Evolutionary conservation across 2,888 invertebrate species (phyloP).

Genomic region (Lysandra coridon): DNA sequence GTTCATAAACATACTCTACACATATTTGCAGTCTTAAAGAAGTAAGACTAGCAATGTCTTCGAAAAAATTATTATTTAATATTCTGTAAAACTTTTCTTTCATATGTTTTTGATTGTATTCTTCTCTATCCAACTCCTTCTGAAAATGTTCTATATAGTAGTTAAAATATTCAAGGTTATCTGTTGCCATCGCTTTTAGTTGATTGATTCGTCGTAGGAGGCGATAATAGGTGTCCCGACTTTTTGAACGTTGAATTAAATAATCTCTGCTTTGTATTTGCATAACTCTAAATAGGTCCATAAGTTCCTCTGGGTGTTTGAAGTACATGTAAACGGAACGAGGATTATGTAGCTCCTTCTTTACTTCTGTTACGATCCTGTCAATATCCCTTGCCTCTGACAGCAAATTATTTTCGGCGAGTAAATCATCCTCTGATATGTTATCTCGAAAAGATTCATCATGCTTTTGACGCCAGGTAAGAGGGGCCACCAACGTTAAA

Average conservation of each 20-base stretch:
- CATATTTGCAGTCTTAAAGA: constrained; percentile 71
- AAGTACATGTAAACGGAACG: constrained; percentile 59
- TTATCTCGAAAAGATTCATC: constrained; percentile 62
- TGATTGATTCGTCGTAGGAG: constrained; percentile 62
- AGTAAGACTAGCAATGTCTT: constrained; percentile 65
- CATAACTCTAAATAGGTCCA: constrained; percentile 68
- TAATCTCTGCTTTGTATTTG: constrained; percentile 75
- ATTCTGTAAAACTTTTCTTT: constrained; percentile 70
- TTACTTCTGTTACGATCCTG: constrained; percentile 64
- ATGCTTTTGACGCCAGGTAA: constrained; percentile 65
- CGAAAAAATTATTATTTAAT: constrained; percentile 64
- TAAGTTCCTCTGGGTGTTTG: constrained; percentile 61
- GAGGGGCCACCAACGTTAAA: constrained; percentile 67
- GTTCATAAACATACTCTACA: constrained; percentile 73
- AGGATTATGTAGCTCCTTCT: constrained; percentile 60
- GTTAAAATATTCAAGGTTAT: constrained; percentile 70
- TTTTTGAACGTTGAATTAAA: constrained; percentile 65
- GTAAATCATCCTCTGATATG: constrained; percentile 67
- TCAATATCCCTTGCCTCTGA: constrained; percentile 65
- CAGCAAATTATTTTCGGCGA: constrained; percentile 66
- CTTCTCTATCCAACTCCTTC: constrained; percentile 61
- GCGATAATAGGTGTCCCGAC: constrained; percentile 57
- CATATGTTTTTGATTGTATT: constrained; percentile 61
- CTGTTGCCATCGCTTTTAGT: constrained; percentile 58
- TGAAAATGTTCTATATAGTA: constrained; percentile 67